These are phyloP conservation scores for Leptobrachium leishanense DNA, from an alignment of 2,113 vertebrate genomes.

Conservation along the genomic window DNA sequence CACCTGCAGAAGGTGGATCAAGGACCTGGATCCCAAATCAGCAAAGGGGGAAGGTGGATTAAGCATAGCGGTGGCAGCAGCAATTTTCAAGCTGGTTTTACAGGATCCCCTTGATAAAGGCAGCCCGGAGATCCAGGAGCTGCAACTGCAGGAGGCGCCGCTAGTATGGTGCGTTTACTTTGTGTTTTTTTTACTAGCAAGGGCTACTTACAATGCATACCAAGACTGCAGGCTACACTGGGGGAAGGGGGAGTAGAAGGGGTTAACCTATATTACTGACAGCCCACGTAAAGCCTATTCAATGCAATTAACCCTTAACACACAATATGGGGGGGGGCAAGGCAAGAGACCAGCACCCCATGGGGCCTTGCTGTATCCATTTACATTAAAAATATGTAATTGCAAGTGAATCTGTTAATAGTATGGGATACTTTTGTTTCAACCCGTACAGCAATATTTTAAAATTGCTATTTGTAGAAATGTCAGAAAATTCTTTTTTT, in stretches of 20 bases:
- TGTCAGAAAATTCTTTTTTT: too few relatives aligned
- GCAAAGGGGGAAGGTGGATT: background rate
- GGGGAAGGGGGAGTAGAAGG: background rate
- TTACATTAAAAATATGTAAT: too few relatives aligned
- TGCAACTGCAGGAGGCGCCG: slow-evolving; percentile 50
- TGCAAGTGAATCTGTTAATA: too few relatives aligned
- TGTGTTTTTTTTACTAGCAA: slow-evolving; percentile 48
- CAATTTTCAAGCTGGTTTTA: slow-evolving; percentile 51
- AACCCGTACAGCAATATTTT: too few relatives aligned
- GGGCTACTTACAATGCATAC: background rate
- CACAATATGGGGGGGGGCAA: too few relatives aligned
- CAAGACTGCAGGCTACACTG: too few relatives aligned
- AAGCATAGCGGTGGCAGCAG: slow-evolving; percentile 40
- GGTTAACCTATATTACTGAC: background rate
- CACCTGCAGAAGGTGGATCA: slow-evolving; percentile 38
- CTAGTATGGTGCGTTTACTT: slow-evolving; percentile 66
- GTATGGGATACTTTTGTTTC: too few relatives aligned
- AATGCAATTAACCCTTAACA: too few relatives aligned
- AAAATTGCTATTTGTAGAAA: too few relatives aligned
- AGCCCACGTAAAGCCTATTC: background rate
- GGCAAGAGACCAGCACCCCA: too few relatives aligned
- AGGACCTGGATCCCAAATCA: slow-evolving; percentile 8
- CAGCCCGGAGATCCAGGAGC: slow-evolving; percentile 49
- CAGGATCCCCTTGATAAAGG: slow-evolving; percentile 17
- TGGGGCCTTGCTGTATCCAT: too few relatives aligned